Evolutionary conservation across 2,797 vertebrate genomes (phyloP).

Genomic region (Manis javanica): DNA sequence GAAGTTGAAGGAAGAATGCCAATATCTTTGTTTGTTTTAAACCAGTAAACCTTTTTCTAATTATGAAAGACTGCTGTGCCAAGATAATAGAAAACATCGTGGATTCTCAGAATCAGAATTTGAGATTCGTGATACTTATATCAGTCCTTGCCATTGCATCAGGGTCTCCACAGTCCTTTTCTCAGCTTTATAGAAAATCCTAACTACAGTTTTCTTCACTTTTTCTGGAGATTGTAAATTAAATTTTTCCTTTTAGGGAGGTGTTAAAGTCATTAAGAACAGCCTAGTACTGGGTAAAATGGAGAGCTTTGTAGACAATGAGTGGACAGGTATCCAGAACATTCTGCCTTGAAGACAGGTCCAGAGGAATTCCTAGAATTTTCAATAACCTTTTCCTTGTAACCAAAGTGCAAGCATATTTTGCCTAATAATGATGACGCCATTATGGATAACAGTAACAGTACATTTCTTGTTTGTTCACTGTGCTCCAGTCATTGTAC

Average conservation of each 20-base stretch:
- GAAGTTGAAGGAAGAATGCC: conserved; percentile 15
- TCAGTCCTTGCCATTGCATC: neutral
- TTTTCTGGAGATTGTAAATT: neutral
- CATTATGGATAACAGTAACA: neutral
- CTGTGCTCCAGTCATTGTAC: neutral
- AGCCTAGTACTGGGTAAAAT: neutral
- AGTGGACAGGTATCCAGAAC: neutral
- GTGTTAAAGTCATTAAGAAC: neutral
- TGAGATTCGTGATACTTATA: neutral
- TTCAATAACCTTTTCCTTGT: neutral
- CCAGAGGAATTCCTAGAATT: neutral
- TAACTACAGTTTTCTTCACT: neutral
- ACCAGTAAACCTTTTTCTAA: conserved; percentile 43
- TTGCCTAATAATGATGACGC: neutral
- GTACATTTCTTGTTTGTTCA: neutral
- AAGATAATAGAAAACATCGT: conserved; percentile 20
- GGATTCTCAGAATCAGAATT: conserved; percentile 24
- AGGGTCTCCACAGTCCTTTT: neutral
- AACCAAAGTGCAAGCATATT: neutral
- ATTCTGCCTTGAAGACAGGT: conserved; percentile 36
- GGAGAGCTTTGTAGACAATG: neutral
- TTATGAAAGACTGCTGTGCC: conserved; percentile 28
- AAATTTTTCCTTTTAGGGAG: neutral
- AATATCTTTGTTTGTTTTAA: conserved; percentile 27
- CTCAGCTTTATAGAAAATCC: neutral